Percentiles rank a stretch among this genome's conserved stretches.
These are phyloP conservation scores for Hyaena hyaena DNA, from an alignment of 2,113 vertebrate genomes.

Conservation along the genomic window DNA sequence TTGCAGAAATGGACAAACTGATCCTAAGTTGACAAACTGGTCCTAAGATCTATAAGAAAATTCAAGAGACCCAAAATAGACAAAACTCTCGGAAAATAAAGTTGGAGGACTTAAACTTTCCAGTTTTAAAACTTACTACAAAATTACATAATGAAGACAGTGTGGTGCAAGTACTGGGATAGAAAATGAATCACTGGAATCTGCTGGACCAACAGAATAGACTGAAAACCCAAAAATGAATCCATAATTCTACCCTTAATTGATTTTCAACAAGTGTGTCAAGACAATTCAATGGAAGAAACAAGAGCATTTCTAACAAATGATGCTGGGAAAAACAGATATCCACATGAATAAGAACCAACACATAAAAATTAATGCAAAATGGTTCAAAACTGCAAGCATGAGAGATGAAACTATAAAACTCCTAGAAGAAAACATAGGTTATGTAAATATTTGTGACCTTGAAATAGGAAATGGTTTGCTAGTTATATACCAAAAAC, in stretches of 20 bases:
- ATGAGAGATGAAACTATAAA: conserved; percentile 11
- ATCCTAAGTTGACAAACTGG: neutral
- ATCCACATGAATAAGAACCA: neutral
- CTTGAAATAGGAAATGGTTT: no score
- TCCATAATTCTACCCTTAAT: neutral
- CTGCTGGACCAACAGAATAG: neutral
- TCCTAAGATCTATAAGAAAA: neutral
- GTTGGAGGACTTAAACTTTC: neutral
- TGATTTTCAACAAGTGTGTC: neutral
- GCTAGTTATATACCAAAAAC: no score
- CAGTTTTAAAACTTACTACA: neutral
- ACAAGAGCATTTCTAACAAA: neutral
- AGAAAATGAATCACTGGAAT: neutral
- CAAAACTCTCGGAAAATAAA: neutral
- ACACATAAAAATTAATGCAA: conserved; percentile 28
- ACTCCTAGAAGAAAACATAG: neutral
- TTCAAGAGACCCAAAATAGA: neutral
- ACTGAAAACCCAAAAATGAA: conserved; percentile 8
- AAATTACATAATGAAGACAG: neutral
- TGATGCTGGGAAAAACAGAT: neutral
- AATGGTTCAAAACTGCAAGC: neutral
- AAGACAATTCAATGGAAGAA: neutral
- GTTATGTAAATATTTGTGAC: neutral
- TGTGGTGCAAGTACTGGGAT: neutral
- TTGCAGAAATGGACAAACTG: neutral